Evolutionary conservation across 2,113 vertebrate species (phyloP).

Genomic region (Eptesicus fuscus): DNA sequence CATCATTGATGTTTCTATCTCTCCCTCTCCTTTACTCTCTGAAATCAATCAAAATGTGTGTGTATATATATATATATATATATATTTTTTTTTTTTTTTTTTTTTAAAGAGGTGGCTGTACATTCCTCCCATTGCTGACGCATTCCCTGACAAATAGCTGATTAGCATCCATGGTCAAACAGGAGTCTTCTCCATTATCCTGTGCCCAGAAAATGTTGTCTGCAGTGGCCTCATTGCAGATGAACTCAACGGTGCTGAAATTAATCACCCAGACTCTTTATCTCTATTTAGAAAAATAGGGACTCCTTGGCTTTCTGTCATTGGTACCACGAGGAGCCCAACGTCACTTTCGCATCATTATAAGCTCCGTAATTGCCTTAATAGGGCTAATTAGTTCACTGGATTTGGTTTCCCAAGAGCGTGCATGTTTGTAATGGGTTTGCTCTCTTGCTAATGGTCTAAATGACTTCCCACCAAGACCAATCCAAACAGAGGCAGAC

Average conservation of each 20-base stretch:
- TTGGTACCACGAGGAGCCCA: slow-evolving; percentile 15
- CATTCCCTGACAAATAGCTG: slow-evolving; percentile 29
- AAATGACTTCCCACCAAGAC: slow-evolving; percentile 59
- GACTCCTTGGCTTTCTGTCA: slow-evolving; percentile 46
- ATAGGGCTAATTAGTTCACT: slow-evolving; percentile 67
- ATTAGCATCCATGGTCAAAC: slow-evolving; percentile 31
- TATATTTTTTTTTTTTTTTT: too few relatives aligned
- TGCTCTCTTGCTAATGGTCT: slow-evolving; percentile 60
- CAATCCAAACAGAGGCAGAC: background rate
- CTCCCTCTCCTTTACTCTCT: too few relatives aligned
- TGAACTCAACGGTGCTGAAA: slow-evolving; percentile 51
- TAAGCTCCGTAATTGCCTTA: slow-evolving; percentile 56
- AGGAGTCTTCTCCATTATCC: slow-evolving; percentile 24
- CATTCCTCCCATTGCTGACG: background rate
- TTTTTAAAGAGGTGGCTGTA: slow-evolving; percentile 1
- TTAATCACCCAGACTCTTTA: slow-evolving; percentile 64
- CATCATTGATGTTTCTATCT: too few relatives aligned
- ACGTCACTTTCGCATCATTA: slow-evolving; percentile 50
- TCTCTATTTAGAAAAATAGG: slow-evolving; percentile 64
- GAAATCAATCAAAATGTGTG: too few relatives aligned
- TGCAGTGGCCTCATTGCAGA: slow-evolving; percentile 49
- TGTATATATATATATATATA: background rate
- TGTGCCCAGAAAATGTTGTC: slow-evolving; percentile 32
- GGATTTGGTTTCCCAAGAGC: slow-evolving; percentile 62
- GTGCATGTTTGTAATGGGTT: slow-evolving; percentile 66